phyloP scores from a whole-genome alignment of 2,888 invertebrate species.

The Cyaniris semiargus region DNA sequence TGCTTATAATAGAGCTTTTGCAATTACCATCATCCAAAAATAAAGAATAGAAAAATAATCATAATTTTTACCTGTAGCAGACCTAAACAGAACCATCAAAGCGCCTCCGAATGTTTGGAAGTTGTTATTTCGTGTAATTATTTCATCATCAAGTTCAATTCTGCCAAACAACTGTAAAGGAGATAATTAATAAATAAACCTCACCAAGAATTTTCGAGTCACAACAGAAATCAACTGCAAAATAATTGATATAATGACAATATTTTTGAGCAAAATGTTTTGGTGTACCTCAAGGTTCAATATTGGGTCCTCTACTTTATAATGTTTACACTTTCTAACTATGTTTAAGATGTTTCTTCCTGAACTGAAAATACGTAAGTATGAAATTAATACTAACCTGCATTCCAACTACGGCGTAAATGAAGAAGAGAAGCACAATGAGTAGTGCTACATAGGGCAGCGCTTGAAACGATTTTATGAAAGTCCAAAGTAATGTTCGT shows the following conservation, averaged over 20 bases:
- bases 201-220: too few relatives aligned
- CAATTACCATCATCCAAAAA: background rate
- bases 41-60: conserved; percentile 24
- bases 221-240: background rate
- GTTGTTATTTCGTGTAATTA: conserved; percentile 96
- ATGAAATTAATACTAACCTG: conserved; percentile 83
- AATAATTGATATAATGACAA: background rate
- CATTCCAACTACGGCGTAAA: conserved; percentile 99
- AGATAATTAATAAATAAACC: background rate
- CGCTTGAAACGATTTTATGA: conserved; percentile 99
- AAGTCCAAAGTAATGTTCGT: conserved; percentile 98
- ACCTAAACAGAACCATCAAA: conserved; percentile 96
- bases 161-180: conserved; percentile 91
- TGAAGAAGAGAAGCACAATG: conserved; percentile 99
- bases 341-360: background rate
- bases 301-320: background rate
- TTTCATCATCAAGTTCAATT: conserved; percentile 87
- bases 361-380: too few relatives aligned
- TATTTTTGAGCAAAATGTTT: too few relatives aligned
- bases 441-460: conserved; percentile 98
- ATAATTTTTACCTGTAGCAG: conserved; percentile 86
- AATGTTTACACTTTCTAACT: background rate
- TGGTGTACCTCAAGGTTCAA: background rate
- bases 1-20: too few relatives aligned
- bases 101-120: conserved; percentile 99